Conservation (phyloP, 1,140 invertebrate species). For the Drosophila sulfurigaster region DNA sequence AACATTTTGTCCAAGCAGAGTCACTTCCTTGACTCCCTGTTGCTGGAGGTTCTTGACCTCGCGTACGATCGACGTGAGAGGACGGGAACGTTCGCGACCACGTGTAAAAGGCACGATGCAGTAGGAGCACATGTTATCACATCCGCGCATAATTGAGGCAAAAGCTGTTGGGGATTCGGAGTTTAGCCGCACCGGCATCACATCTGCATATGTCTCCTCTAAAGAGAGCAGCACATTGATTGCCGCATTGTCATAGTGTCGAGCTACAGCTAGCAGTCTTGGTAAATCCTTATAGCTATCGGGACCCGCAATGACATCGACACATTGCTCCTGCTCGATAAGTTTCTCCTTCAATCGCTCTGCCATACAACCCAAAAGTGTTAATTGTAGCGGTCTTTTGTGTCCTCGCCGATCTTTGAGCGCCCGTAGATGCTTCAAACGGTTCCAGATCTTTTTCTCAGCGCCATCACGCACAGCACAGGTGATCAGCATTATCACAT, state of each 20-base stretch:
- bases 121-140: constrained; percentile 99
- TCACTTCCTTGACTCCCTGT: constrained; percentile 94
- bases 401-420: constrained; percentile 88
- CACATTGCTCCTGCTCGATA: constrained; percentile 92
- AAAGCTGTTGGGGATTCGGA: constrained; percentile 92
- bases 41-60: constrained; percentile 93
- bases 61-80: constrained; percentile 93
- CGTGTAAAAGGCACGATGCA: constrained; percentile 98
- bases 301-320: constrained; percentile 97
- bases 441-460: constrained; percentile 96
- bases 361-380: constrained; percentile 96
- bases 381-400: constrained; percentile 87
- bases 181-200: constrained; percentile 95
- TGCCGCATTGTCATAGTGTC: constrained; percentile 91
- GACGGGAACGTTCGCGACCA: constrained; percentile 95
- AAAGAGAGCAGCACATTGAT: constrained; percentile 96
- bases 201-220: constrained; percentile 99
- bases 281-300: constrained; percentile 98
- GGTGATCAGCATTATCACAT: constrained; percentile 96
- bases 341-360: constrained; percentile 96
- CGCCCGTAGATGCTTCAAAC: constrained; percentile 89
- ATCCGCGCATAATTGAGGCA: constrained; percentile 98
- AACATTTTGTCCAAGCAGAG: constrained; percentile 97
- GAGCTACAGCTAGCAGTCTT: constrained; percentile 91
- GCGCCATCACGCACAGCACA: constrained; percentile 98